Percentiles rank a stretch among this genome's conserved stretches.
Conservation (phyloP, 2,888 invertebrate species). For the Taphrorychus bicolor region DNA sequence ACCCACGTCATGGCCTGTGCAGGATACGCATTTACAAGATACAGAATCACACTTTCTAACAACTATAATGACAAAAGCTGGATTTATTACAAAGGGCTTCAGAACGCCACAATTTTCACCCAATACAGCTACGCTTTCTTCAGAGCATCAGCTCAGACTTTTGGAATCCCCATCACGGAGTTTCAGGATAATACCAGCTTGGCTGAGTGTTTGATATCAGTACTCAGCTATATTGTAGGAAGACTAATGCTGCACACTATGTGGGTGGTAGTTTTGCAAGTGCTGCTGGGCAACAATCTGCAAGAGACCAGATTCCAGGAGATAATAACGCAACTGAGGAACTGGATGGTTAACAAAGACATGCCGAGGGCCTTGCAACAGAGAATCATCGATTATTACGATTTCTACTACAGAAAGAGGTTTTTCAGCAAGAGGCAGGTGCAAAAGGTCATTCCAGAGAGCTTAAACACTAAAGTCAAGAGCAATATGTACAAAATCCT, state of each 20-base stretch:
- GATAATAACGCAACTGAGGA: constrained; percentile 56
- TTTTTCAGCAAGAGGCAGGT: constrained; percentile 59
- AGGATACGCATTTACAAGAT: constrained; percentile 31
- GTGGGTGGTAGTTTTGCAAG: constrained; percentile 32
- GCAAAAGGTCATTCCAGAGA: constrained; percentile 13
- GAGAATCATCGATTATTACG: constrained; percentile 56
- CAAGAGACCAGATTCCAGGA: constrained; percentile 56
- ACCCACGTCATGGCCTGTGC: constrained; percentile 38
- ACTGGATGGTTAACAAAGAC: constrained; percentile 58
- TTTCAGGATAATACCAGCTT: constrained; percentile 6
- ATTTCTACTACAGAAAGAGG: constrained; percentile 56
- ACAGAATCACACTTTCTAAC: not conserved
- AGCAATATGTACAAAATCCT: constrained; percentile 65
- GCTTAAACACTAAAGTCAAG: constrained; percentile 59
- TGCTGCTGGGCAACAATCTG: constrained; percentile 47
- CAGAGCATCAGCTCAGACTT: constrained; percentile 35
- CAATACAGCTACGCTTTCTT: constrained; percentile 38
- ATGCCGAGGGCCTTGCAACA: constrained; percentile 55
- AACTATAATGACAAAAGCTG: not conserved
- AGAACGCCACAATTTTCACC: not conserved
- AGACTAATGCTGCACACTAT: constrained; percentile 33
- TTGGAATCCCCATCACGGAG: constrained; percentile 22
- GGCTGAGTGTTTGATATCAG: constrained; percentile 32
- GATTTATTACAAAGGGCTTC: constrained; percentile 4
- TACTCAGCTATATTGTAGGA: constrained; percentile 38